Conservation (phyloP, 2,888 invertebrate genomes). For the Drosophila fulvimacula region DNA sequence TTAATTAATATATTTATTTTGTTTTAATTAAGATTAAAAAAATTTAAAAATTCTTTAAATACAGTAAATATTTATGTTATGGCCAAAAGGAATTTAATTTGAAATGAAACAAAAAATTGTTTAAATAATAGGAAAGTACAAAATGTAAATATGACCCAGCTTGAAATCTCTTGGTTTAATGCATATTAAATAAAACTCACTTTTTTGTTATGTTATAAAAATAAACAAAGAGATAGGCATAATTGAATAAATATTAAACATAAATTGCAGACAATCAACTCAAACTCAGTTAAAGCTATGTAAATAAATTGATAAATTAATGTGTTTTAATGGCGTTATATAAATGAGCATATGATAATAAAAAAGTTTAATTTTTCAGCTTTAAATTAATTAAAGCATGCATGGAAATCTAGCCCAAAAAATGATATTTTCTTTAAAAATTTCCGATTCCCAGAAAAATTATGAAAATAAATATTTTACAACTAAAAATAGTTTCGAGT, state of each 20-base stretch:
- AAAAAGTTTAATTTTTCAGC: too few relatives aligned
- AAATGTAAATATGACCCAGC: too few relatives aligned
- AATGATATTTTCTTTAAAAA: too few relatives aligned
- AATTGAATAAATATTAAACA: background rate
- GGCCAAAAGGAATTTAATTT: background rate
- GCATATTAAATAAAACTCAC: background rate
- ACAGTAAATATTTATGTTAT: background rate
- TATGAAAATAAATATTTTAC: background rate
- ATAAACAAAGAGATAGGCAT: background rate
- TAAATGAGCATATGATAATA: too few relatives aligned
- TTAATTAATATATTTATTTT: background rate
- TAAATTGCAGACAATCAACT: background rate
- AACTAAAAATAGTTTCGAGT: slow-evolving; percentile 1
- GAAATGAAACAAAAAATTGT: background rate
- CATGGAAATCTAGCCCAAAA: too few relatives aligned
- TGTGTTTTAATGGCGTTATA: too few relatives aligned
- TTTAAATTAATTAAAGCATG: too few relatives aligned
- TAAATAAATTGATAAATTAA: too few relatives aligned
- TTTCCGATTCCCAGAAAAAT: too few relatives aligned
- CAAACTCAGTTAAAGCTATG: background rate
- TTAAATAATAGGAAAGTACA: background rate
- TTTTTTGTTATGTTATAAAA: background rate
- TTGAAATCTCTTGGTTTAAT: background rate
- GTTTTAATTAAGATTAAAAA: background rate
- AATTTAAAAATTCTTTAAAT: background rate